Conservation (phyloP, 2,888 invertebrate genomes). For the Pandemis heparana region DNA sequence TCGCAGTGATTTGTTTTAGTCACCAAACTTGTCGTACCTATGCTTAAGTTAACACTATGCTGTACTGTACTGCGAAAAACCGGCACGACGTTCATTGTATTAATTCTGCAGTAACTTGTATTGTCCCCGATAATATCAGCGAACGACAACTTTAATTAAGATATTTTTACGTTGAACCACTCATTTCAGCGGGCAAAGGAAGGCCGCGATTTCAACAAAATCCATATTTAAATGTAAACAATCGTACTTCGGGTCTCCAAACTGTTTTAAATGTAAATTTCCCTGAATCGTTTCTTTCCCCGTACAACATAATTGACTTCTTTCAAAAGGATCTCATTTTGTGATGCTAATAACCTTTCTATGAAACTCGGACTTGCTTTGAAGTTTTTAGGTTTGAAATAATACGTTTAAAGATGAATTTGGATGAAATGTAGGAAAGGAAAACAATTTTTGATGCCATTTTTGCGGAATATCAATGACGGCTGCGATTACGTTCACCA, state of each 20-base stretch:
- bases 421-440: background rate
- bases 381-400: constrained; percentile 19
- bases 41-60: no score
- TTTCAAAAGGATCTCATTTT: constrained; percentile 32
- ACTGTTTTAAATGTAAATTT: constrained; percentile 40
- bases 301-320: constrained; percentile 26
- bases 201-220: background rate
- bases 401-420: background rate
- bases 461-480: constrained; percentile 2
- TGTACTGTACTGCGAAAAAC: background rate
- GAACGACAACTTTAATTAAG: background rate
- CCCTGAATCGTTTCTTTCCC: constrained; percentile 14
- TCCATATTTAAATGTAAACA: constrained; percentile 33
- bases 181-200: background rate
- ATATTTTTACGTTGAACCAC: background rate
- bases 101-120: no score
- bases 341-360: constrained; percentile 28
- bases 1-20: no score
- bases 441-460: background rate
- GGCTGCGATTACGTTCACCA: background rate
- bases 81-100: no score
- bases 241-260: constrained; percentile 15
- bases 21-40: no score
- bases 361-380: constrained; percentile 30
- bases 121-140: background rate